Percentiles rank a stretch among this genome's conserved stretches.
Evolutionary conservation across 2,797 vertebrate genomes (phyloP).

Genomic region (Natrix natrix): DNA sequence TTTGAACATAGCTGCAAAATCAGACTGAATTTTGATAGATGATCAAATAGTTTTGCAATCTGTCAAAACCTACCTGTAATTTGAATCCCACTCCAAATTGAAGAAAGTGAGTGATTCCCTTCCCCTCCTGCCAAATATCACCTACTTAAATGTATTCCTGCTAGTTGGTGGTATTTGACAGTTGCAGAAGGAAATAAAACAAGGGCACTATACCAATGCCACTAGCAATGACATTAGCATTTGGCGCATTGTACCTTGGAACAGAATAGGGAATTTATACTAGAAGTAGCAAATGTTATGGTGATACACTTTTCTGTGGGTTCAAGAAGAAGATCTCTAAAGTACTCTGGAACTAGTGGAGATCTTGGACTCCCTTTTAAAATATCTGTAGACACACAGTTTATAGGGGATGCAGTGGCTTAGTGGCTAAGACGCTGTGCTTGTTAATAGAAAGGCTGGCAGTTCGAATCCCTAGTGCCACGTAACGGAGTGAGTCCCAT

Average conservation of each 20-base stretch:
- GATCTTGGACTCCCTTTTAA: conserved; percentile 8
- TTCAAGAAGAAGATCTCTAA: neutral
- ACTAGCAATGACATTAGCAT: neutral
- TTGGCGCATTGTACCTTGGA: neutral
- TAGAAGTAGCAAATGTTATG: neutral
- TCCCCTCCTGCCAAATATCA: neutral
- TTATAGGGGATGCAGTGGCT: no score
- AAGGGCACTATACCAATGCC: neutral
- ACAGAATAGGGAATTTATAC: neutral
- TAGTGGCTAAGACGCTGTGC: no score
- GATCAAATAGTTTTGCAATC: neutral
- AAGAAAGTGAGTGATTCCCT: neutral
- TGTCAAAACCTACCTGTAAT: neutral
- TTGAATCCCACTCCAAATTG: neutral
- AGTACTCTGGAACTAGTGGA: conserved; percentile 4
- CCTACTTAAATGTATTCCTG: neutral
- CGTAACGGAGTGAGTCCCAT: no score
- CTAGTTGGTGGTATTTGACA: neutral
- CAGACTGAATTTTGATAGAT: neutral
- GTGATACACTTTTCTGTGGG: neutral
- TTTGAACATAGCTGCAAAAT: neutral
- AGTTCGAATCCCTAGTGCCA: no score
- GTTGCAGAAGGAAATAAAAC: neutral
- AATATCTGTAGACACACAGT: neutral
- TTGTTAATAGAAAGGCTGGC: no score